Conservation (phyloP, 1,140 invertebrate species). For the Wasmannia auropunctata region DNA sequence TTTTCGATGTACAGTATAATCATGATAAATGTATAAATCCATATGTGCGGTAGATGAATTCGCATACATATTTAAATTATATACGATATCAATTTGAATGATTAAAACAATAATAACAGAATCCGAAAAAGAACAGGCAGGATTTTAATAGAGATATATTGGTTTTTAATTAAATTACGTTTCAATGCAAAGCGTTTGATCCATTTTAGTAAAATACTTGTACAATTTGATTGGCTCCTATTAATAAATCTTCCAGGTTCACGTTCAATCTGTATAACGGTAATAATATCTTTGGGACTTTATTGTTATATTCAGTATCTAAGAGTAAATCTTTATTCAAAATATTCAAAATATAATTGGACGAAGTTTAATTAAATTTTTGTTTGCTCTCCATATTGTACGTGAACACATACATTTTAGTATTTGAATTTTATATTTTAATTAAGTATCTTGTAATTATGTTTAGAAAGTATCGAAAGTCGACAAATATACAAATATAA, state of each 20-base stretch:
- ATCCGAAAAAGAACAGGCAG: neutral
- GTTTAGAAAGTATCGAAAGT: neutral
- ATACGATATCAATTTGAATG: slow-evolving; percentile 20
- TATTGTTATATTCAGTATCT: neutral
- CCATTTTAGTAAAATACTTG: slow-evolving; percentile 4
- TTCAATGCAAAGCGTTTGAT: neutral
- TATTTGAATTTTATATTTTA: neutral
- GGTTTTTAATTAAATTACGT: slow-evolving; percentile 39
- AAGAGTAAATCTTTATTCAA: slow-evolving; percentile 29
- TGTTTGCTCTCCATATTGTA: neutral
- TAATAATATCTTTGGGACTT: slow-evolving; percentile 12
- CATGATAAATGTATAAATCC: neutral
- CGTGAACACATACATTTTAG: neutral
- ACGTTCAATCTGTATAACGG: neutral
- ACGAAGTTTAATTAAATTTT: slow-evolving; percentile 38
- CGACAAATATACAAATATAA: neutral
- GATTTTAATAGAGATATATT: slow-evolving; percentile 3
- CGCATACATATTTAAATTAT: neutral
- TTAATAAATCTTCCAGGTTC: slow-evolving; percentile 21
- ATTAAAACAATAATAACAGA: slow-evolving; percentile 11
- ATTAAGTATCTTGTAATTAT: neutral
- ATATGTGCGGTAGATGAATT: neutral
- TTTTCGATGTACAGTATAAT: slow-evolving; percentile 17
- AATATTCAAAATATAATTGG: slow-evolving; percentile 36
- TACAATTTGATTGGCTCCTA: neutral